Conservation (phyloP, 2,888 invertebrate genomes). For the Chrysolina oricalcia region DNA sequence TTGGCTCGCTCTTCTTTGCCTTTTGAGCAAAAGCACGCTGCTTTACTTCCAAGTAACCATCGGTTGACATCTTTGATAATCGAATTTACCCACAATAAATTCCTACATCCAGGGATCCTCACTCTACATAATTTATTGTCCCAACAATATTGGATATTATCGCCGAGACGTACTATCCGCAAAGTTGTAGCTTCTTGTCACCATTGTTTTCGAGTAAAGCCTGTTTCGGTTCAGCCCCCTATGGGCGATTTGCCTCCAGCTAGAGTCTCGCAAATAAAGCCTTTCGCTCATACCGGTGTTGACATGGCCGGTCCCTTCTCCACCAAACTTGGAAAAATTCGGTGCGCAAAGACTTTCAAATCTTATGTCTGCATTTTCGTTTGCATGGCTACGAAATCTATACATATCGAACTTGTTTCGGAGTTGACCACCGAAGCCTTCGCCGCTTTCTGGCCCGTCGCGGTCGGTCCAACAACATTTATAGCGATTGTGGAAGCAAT, state of each 20-base stretch:
- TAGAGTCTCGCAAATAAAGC: background rate
- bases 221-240: background rate
- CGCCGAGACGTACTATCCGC: slow-evolving; percentile 7
- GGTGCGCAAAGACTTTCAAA: slow-evolving; percentile 4
- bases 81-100: background rate
- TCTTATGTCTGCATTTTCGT: slow-evolving; percentile 15
- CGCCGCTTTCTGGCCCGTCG: slow-evolving; percentile 12
- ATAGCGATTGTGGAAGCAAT: slow-evolving; percentile 22
- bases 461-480: background rate
- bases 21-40: no score
- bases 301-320: slow-evolving; percentile 21
- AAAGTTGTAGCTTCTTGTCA: slow-evolving; percentile 1
- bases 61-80: background rate
- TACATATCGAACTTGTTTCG: slow-evolving; percentile 17
- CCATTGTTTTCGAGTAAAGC: slow-evolving; percentile 3
- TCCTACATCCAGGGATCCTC: background rate
- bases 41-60: background rate
- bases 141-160: slow-evolving; percentile 25
- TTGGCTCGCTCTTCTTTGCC: background rate
- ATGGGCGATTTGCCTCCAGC: slow-evolving; percentile 11
- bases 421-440: slow-evolving; percentile 18
- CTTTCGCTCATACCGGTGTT: background rate
- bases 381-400: slow-evolving; percentile 6
- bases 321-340: slow-evolving; percentile 2
- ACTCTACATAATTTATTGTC: slow-evolving; percentile 9